Percentiles rank a stretch among this genome's conserved stretches.
phyloP scores from a whole-genome alignment of 2,797 vertebrate genomes.

The Malacoctenus gilli region DNA sequence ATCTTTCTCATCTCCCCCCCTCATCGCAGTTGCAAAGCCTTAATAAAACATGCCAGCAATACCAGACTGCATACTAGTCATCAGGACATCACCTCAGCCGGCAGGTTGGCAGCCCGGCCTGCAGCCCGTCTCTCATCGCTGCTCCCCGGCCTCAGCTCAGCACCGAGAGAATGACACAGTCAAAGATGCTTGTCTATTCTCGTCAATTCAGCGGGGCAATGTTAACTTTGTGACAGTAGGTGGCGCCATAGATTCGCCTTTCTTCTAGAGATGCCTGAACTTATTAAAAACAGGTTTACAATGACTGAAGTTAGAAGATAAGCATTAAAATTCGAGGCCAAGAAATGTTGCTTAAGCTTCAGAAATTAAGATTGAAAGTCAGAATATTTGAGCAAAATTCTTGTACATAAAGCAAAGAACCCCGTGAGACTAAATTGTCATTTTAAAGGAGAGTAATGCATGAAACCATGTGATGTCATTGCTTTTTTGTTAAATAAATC shows the following conservation, averaged over 20 bases:
- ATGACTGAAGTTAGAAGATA: too few species aligned
- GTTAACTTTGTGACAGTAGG: slow-evolving; percentile 48
- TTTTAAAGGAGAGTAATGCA: too few species aligned
- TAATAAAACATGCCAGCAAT: slow-evolving; percentile 47
- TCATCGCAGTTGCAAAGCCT: slow-evolving; percentile 8
- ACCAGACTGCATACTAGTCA: slow-evolving; percentile 31
- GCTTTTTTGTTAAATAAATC: too few species aligned
- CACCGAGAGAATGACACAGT: slow-evolving; percentile 9
- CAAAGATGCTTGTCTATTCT: not conserved
- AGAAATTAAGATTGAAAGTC: too few species aligned
- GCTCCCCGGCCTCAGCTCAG: not conserved
- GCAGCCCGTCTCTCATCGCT: slow-evolving; percentile 37
- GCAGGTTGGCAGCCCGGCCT: slow-evolving; percentile 20
- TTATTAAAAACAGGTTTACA: too few species aligned
- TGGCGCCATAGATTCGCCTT: slow-evolving; percentile 36
- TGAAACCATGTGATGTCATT: too few species aligned
- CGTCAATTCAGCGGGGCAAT: slow-evolving; percentile 9
- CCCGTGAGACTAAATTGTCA: too few species aligned
- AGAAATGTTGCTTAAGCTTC: too few species aligned
- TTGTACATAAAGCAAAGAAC: too few species aligned
- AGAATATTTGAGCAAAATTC: too few species aligned
- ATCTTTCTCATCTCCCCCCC: slow-evolving; percentile 8
- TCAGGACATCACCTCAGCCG: slow-evolving; percentile 15
- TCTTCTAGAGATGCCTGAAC: too few species aligned
- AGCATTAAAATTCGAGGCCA: too few species aligned